A percentile compares a stretch with the other conserved stretches of the same genome.
Conservation (phyloP, 2,888 invertebrate genomes). For the Melanargia galathea region DNA sequence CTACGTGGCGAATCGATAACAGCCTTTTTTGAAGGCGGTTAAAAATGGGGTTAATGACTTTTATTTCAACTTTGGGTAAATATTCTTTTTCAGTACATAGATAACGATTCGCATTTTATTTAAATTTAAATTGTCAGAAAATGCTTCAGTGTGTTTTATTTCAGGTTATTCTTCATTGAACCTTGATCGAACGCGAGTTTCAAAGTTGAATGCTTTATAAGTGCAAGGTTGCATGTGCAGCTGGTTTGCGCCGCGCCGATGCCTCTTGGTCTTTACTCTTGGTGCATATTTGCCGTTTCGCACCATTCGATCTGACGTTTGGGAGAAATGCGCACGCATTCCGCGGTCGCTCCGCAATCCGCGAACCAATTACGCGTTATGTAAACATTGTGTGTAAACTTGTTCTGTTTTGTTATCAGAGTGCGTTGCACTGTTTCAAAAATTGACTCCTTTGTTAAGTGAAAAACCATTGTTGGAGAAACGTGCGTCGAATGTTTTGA, state of each 20-base stretch:
- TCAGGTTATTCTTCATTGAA: not conserved
- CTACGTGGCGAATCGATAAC: no score
- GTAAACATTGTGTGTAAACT: slow-evolving; percentile 35
- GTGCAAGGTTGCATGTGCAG: slow-evolving; percentile 14
- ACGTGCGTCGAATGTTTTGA: slow-evolving; percentile 23
- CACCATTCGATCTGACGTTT: slow-evolving; percentile 44
- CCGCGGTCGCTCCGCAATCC: slow-evolving; percentile 23
- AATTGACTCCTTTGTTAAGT: not conserved
- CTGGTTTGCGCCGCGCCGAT: slow-evolving; percentile 22
- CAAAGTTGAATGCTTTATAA: slow-evolving; percentile 11
- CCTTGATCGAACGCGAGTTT: not conserved
- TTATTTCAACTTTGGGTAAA: no score
- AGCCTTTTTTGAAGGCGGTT: no score
- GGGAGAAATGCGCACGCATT: slow-evolving; percentile 48
- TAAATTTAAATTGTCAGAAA: no score
- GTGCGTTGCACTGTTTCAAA: slow-evolving; percentile 3
- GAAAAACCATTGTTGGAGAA: not conserved
- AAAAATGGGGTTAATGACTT: no score
- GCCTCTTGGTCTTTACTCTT: not conserved
- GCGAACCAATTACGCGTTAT: slow-evolving; percentile 23
- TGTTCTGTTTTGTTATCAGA: slow-evolving; percentile 10
- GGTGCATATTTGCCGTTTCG: not conserved
- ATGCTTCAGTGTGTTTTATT: no score
- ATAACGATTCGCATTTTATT: no score
- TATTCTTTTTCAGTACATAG: no score